Conservation (phyloP, 2,888 invertebrate species). For the Drosophila siamana region DNA sequence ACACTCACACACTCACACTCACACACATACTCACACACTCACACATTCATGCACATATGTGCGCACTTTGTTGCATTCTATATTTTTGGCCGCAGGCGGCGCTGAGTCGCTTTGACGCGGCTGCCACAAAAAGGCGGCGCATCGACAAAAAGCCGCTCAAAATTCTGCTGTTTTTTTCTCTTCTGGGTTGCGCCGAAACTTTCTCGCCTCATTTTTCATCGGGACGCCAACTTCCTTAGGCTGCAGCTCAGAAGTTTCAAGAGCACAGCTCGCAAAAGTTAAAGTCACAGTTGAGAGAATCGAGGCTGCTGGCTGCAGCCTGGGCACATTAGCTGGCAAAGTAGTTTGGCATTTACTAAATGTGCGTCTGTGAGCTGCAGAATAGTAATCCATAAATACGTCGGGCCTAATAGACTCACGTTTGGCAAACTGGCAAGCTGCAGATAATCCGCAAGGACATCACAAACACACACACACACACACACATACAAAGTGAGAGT, state of each 20-base stretch:
- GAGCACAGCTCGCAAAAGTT: conserved; percentile 21
- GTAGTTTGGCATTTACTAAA: conserved; percentile 1
- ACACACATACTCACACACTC: no score
- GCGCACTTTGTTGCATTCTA: conserved; percentile 25
- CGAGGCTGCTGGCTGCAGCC: no score
- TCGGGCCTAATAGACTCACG: conserved; percentile 34
- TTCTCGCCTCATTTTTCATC: conserved; percentile 52
- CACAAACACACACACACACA: neutral
- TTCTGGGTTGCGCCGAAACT: conserved; percentile 40
- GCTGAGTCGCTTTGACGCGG: conserved; percentile 1
- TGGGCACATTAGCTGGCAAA: conserved; percentile 8
- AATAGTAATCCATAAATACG: conserved; percentile 7
- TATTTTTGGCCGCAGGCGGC: conserved; percentile 15
- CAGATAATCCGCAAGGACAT: conserved; percentile 32
- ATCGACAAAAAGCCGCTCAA: conserved; percentile 6
- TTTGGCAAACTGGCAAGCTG: conserved; percentile 20
- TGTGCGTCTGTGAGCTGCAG: neutral
- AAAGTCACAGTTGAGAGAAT: neutral
- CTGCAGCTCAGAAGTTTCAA: conserved; percentile 46
- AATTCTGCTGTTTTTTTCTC: conserved; percentile 25
- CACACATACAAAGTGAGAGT: neutral
- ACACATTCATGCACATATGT: conserved; percentile 31
- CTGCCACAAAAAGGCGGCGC: neutral
- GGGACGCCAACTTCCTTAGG: conserved; percentile 33
- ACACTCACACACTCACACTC: no score